Evolutionary conservation across 2,888 invertebrate species (phyloP).

Genomic region (Pyralis farinalis): DNA sequence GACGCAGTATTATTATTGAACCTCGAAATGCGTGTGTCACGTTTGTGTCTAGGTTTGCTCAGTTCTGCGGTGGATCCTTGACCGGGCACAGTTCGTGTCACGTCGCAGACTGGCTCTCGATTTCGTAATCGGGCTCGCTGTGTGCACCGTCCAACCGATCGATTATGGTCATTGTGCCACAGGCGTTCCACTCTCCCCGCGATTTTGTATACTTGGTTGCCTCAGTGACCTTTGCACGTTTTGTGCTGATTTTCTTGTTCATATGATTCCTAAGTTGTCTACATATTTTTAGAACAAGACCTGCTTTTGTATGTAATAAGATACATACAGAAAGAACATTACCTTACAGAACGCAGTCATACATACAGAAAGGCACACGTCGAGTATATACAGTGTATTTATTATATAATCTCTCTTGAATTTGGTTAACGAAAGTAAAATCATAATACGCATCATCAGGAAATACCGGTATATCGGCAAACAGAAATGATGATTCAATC

Average conservation of each 20-base stretch:
- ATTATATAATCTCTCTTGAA: conserved; percentile 4
- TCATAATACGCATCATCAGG: conserved; percentile 42
- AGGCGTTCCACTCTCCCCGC: conserved; percentile 52
- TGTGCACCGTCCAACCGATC: conserved; percentile 43
- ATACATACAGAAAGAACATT: no score
- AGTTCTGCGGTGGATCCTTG: conserved; percentile 43
- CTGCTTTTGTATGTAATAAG: background rate
- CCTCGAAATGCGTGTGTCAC: background rate
- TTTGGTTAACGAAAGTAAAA: conserved; percentile 42
- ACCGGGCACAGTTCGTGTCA: conserved; percentile 51
- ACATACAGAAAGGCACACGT: no score
- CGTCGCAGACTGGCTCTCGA: conserved; percentile 50
- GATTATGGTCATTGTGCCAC: conserved; percentile 64
- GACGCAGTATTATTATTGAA: background rate
- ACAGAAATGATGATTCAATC: conserved; percentile 61
- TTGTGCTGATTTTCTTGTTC: conserved; percentile 31
- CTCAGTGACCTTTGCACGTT: conserved; percentile 37
- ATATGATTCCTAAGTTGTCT: conserved; percentile 10
- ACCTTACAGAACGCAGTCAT: no score
- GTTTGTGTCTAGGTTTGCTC: conserved; percentile 7
- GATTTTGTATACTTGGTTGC: conserved; percentile 33
- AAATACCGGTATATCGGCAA: conserved; percentile 47
- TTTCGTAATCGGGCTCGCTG: conserved; percentile 56
- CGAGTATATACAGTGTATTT: no score
- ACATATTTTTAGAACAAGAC: no score